Evolutionary conservation across 2,888 invertebrate species (phyloP), one percentile per base, ranked within the genome.

Genomic region (Nebria salina): DNA sequence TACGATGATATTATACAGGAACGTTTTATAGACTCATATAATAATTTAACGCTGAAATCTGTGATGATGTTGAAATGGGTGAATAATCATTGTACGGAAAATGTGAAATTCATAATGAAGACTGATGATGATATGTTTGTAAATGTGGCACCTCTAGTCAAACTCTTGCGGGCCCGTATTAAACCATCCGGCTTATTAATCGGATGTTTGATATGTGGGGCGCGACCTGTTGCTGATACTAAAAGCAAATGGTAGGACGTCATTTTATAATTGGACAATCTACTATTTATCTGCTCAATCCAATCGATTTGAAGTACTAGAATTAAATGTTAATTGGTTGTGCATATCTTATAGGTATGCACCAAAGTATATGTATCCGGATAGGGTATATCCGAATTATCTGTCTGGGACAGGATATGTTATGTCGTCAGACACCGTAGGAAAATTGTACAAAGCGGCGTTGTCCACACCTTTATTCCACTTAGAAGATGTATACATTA

Each of bases 111-210:
- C 89, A 90, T 96, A 26, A 91, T 97, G 88, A 97, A 97, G 90
- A 94, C 95, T 4, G 96, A 97, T 84, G 96, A 97, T 84, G 97
- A 97, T 85, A 95, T 95, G 90, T 96, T 95, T 86, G 92, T 97
- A 0, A 96, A 96, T 88, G 90, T 96, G 82, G 93, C 93, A n/a
- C 92, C 91, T 84, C 88, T 96, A 34, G 86, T 94, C 77, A 86
- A 86, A 82, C 85, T 87, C 6, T 85, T 90, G 42, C 86, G 84
- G 74, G 82, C 85, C 26, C 85, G 85, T 82, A 81, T 76, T 26
- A 78, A 82, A 78, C 81, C 82, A 8, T 20, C 43, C 13, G 81
- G 72, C 1, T 65, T 94, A 82, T 89, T 96, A 72, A 91, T 94
- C 11, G 97, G 96, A 0, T 93, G 93, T 85, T 91, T 95, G n/a